Base-by-base conservation (phyloP, 2,797 vertebrate genomes). In the Thalassophryne amazonica region DNA sequence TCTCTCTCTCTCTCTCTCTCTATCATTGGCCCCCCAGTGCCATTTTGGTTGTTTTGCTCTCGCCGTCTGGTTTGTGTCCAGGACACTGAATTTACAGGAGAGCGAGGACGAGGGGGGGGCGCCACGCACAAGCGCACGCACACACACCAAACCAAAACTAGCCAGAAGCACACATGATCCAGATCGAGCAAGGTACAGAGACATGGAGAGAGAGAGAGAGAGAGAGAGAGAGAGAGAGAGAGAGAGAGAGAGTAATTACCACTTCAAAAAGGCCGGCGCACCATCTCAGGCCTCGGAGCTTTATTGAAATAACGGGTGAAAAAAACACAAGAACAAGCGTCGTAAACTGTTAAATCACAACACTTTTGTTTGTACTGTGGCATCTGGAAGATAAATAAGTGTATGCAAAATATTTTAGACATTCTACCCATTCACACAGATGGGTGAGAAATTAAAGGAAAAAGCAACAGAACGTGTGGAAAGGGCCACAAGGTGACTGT, bases 231-330 rank as follows among this genome's bases (percentile, higher is more conserved):
- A 23, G 53, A 37, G 38, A 20, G 20, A 22, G 33, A 33, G 59
- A 5, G 64, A 12, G 42, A 25, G 45, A 32, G 52, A 72, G 71
- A 80, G 71, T 77, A 86, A 87, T 85, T 88, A 85, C 80, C 80
- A 85, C 84, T 83, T 86, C 78, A 86, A 84, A 87, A 71, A 58
- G 52, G 51, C 69, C 49, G 39, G 62, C 52, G 64, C 65, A 78
- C 49, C 65, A 70, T 80, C 78, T 54, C 7, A 80, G 61, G 62
- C 74, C 76, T 79, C 71, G 61, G 53, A 70, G 79, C 76, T 81
- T 84, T 85, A 87, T 73, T 84, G 81, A 80, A 86, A 86, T 80
- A 85, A 86, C 79, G 60, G 71, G n/a, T n/a, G n/a, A n/a, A n/a
- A 17, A 62, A 62, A 75, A 73, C 78, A 70, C 46, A 73, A 71